These are phyloP conservation scores for Cephalotes varians DNA, from an alignment of 2,888 invertebrate genomes.

Conservation along the genomic window DNA sequence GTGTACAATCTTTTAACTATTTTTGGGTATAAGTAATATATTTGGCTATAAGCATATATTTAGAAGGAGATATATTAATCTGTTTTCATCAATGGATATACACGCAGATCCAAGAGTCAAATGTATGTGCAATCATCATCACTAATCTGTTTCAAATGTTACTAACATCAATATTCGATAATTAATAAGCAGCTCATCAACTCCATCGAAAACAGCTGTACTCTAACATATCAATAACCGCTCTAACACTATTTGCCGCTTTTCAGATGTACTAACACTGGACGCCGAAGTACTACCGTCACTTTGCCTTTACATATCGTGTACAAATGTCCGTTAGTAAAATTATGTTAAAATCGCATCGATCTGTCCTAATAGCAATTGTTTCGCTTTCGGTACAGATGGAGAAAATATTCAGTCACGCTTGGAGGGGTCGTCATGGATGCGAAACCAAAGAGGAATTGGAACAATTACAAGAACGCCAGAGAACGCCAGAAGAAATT, in stretches of 20 bases:
- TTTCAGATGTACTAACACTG: constrained; percentile 69
- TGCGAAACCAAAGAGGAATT: constrained; percentile 69
- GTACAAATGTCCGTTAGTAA: constrained; percentile 52
- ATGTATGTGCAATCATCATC: neutral
- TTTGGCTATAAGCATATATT: neutral
- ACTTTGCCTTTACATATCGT: constrained; percentile 62
- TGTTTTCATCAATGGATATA: neutral
- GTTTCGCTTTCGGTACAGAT: constrained; percentile 84
- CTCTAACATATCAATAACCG: constrained; percentile 48
- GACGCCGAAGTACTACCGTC: constrained; percentile 61
- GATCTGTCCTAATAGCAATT: neutral
- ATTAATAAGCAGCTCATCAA: constrained; percentile 3
- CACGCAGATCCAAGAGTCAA: neutral
- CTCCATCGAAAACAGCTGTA: neutral
- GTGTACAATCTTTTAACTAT: neutral
- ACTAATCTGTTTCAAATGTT: neutral
- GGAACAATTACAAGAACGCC: constrained; percentile 57
- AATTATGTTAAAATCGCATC: constrained; percentile 6
- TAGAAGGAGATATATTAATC: no score
- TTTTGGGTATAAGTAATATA: neutral
- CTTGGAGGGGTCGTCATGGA: constrained; percentile 94
- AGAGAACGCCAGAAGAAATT: constrained; percentile 73
- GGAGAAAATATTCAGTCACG: constrained; percentile 97
- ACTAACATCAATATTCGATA: neutral
- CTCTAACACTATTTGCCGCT: constrained; percentile 61